Evolutionary conservation across 2,113 vertebrate genomes (phyloP).

Genomic region (Toxotes chatareus): DNA sequence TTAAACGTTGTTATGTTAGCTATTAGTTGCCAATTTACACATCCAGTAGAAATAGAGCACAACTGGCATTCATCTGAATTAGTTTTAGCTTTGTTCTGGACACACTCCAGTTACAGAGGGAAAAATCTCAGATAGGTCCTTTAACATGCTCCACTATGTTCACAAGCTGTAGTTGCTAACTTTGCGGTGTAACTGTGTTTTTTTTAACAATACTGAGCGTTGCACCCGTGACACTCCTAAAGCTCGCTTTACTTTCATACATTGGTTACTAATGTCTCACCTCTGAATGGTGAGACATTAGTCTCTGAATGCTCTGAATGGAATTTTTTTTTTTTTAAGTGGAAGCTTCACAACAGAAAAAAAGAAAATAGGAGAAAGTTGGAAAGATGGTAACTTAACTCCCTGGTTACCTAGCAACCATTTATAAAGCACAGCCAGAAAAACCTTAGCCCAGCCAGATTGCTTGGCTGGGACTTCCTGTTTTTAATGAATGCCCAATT

Average conservation of each 20-base stretch:
- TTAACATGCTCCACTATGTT: neutral
- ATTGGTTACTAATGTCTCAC: neutral
- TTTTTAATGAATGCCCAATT: slow-evolving; percentile 60
- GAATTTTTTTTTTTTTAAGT: neutral
- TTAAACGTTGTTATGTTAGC: too few species aligned
- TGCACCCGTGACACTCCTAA: neutral
- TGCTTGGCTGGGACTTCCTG: slow-evolving; percentile 56
- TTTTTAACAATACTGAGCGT: neutral
- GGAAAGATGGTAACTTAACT: slow-evolving; percentile 54
- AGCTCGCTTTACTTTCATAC: neutral
- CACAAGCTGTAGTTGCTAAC: neutral
- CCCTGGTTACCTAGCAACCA: slow-evolving; percentile 62
- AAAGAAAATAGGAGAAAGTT: slow-evolving; percentile 31
- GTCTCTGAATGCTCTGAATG: too few species aligned
- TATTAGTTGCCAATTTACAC: too few species aligned
- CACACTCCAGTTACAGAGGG: neutral
- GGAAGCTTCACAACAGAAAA: slow-evolving; percentile 2
- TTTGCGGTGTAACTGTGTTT: too few species aligned
- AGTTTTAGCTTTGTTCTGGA: neutral
- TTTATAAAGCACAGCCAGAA: slow-evolving; percentile 51
- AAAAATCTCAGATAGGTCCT: neutral
- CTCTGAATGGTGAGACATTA: neutral
- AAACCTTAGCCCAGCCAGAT: slow-evolving; percentile 40
- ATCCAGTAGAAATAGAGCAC: too few species aligned
- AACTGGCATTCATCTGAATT: too few species aligned